Base-by-base conservation (phyloP, 1,140 invertebrate genomes). In the Pachyrhynchus sulphureomaculatus region DNA sequence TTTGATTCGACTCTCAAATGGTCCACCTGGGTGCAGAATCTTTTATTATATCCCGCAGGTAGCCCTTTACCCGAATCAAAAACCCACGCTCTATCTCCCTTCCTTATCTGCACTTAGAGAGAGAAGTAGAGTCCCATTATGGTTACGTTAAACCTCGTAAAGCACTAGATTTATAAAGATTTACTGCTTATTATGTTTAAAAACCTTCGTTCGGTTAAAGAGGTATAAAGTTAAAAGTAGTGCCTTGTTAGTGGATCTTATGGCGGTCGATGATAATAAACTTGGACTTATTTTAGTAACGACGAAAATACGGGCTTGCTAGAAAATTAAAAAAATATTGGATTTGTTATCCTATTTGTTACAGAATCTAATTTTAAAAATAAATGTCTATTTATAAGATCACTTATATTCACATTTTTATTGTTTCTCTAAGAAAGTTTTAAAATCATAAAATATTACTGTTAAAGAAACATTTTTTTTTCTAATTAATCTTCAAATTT, bases 111-210 rank as follows among this genome's bases (percentile, higher is more conserved):
- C 1, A 1, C 10, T 29, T 24, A n/a, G 23, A 18, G 13, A 32
- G 15, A 1, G n/a, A 47, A 6, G n/a, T 12, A 47, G 41, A 47
- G 12, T 13, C 4, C n/a, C 10, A 33, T 20, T 29, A 29, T 24
- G 23, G n/a, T 12, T 15, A n/a, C 1, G 8, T 49, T 21, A 6
- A 26, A 33, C n/a, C 23, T 29, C 12, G 12, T 15, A 21, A 17
- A 23, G 44, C 47, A 49, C 32, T 29, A 54, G 34, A 41, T 54
- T 54, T 54, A 54, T 54, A 54, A 54, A 54, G 51, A 54, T 54
- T 54, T 54, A 54, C 51, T 39, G 39, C 51, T 39, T 54, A 54
- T 54, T 54, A 39, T 39, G 18, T 24, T 41, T 37, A 41, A 54
- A 34, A 49, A 1, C 47, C 44, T 17, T 24, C 13, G 47, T 49